These are phyloP conservation scores for Phaenicophaeus curvirostris DNA, from an alignment of 2,797 vertebrate species.

Conservation along the genomic window DNA sequence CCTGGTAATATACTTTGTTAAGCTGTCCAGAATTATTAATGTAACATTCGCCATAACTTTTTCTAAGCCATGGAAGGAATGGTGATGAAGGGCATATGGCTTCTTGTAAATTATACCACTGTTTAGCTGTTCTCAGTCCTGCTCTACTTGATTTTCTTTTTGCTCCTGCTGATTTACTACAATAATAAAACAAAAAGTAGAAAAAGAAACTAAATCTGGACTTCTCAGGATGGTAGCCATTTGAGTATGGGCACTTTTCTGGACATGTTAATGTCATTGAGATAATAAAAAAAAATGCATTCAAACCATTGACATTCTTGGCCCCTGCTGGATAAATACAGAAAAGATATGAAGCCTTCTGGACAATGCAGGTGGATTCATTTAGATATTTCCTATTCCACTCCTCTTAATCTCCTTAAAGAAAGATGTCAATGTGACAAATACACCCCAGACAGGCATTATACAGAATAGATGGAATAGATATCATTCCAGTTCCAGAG, in stretches of 20 bases:
- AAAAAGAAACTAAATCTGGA: neutral
- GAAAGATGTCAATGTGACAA: neutral
- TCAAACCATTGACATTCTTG: neutral
- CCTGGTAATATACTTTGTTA: neutral
- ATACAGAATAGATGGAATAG: slow-evolving; percentile 7
- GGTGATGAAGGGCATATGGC: neutral
- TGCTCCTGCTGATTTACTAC: neutral
- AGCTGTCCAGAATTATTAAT: neutral
- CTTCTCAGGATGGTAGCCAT: neutral
- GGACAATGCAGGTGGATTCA: neutral
- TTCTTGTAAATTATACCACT: neutral
- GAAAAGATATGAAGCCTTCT: neutral
- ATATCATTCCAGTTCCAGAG: neutral
- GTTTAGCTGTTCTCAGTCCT: neutral
- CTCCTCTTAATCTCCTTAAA: neutral
- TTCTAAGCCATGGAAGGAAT: neutral
- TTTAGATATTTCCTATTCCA: slow-evolving; percentile 10
- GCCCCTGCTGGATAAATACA: neutral
- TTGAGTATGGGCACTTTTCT: neutral
- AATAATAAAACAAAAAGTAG: neutral
- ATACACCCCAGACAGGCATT: slow-evolving; percentile 23
- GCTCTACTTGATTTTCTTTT: neutral
- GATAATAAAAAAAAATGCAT: neutral
- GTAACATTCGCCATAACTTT: neutral
- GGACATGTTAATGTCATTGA: neutral